A percentile compares a stretch with the other conserved stretches of the same genome.
phyloP scores from a whole-genome alignment of 1,140 invertebrate genomes.

The Nasonia vitripennis region DNA sequence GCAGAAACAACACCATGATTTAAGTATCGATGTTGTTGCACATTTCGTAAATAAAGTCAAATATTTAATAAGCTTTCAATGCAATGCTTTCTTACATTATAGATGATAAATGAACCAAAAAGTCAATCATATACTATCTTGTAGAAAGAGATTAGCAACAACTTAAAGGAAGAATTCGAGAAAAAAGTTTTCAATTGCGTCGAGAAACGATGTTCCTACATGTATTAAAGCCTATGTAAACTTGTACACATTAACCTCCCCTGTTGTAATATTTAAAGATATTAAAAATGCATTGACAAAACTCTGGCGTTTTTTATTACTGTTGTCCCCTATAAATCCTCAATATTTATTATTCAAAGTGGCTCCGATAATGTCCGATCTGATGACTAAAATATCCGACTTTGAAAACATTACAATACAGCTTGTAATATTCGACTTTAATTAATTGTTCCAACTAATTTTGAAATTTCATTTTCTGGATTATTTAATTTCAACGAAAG shows the following conservation, averaged over 20 bases:
- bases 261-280: constrained; percentile 35
- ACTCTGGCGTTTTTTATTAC: neutral
- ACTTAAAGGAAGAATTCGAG: constrained; percentile 14
- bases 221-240: constrained; percentile 50
- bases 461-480: too few relatives aligned
- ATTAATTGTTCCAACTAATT: too few relatives aligned
- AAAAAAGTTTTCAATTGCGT: constrained; percentile 7
- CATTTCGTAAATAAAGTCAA: neutral
- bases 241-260: constrained; percentile 36
- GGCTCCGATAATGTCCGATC: too few relatives aligned
- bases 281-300: constrained; percentile 48
- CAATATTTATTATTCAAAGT: too few relatives aligned
- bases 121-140: neutral
- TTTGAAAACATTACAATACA: too few relatives aligned
- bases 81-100: neutral
- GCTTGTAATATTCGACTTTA: too few relatives aligned
- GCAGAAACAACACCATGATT: neutral
- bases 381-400: too few relatives aligned
- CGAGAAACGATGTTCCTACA: constrained; percentile 38
- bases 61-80: constrained; percentile 11
- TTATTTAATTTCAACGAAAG: too few relatives aligned
- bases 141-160: neutral
- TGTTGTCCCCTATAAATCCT: neutral
- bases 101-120: neutral
- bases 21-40: neutral